A percentile compares a stretch with the other conserved stretches of the same genome.
Conservation (phyloP, 2,888 invertebrate genomes). For the Tholera decimalis region DNA sequence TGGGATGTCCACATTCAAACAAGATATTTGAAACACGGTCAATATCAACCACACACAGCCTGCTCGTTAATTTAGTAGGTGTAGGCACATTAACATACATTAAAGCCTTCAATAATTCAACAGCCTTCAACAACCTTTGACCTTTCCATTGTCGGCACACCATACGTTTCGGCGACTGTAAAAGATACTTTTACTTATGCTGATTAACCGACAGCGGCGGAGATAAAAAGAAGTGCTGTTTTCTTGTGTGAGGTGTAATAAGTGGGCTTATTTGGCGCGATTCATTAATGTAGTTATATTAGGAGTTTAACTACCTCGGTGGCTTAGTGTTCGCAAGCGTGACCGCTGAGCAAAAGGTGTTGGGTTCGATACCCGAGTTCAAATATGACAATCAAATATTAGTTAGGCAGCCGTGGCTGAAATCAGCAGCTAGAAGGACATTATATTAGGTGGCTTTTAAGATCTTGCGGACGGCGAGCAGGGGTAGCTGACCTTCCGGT, state of each 20-base stretch:
- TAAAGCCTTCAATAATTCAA: slow-evolving; percentile 33
- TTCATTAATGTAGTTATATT: not conserved
- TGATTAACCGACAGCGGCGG: slow-evolving; percentile 13
- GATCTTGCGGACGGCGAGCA: no score
- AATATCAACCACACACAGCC: not conserved
- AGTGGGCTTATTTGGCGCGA: not conserved
- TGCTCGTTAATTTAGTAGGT: slow-evolving; percentile 1
- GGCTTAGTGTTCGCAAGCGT: no score
- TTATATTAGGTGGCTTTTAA: no score
- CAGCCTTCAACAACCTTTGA: not conserved
- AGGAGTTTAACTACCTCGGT: no score
- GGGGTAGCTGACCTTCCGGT: no score
- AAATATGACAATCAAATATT: no score
- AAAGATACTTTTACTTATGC: slow-evolving; percentile 30
- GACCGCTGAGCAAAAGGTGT: no score
- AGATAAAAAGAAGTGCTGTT: slow-evolving; percentile 16
- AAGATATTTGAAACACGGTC: not conserved
- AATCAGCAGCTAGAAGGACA: no score
- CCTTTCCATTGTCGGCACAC: slow-evolving; percentile 19
- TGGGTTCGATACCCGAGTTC: no score
- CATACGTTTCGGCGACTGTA: slow-evolving; percentile 16
- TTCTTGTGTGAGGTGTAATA: not conserved
- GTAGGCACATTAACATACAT: slow-evolving; percentile 30
- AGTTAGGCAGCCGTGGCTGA: no score
- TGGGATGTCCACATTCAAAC: no score